Evolutionary conservation across 2,797 vertebrate genomes (phyloP).

Genomic region (Intellagama lesueurii): DNA sequence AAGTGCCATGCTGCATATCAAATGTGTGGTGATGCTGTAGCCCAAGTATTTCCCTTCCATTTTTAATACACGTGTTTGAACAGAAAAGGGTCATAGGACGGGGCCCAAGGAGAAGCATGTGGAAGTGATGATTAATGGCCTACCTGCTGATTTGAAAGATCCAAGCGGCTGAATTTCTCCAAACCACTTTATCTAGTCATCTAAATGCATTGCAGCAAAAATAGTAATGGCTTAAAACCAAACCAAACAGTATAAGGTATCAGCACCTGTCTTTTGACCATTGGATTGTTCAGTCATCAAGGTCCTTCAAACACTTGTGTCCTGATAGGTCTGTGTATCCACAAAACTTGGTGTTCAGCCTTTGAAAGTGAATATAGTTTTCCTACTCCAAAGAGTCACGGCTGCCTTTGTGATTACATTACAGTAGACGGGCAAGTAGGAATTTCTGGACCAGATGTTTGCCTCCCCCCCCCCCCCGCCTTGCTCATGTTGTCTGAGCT

Average conservation of each 20-base stretch:
- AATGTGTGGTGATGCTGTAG: background rate
- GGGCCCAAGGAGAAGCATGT: background rate
- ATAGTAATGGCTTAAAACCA: background rate
- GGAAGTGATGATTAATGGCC: slow-evolving; percentile 18
- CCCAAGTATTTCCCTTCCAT: background rate
- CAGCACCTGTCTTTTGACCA: background rate
- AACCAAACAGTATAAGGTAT: background rate
- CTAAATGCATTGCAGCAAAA: background rate
- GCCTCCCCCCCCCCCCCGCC: background rate
- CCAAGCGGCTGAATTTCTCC: background rate
- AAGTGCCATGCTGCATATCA: background rate
- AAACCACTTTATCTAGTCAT: background rate
- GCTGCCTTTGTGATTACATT: background rate
- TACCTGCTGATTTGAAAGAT: slow-evolving; percentile 16
- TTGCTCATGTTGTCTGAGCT: background rate
- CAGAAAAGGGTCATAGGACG: slow-evolving; percentile 1
- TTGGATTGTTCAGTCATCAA: background rate
- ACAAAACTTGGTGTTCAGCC: background rate
- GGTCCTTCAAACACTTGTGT: background rate
- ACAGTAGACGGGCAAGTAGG: background rate
- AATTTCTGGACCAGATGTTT: background rate
- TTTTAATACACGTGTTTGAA: slow-evolving; percentile 16
- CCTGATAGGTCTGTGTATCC: background rate
- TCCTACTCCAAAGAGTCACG: background rate
- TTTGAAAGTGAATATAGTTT: background rate